These are phyloP conservation scores for Melikaiella ostensackeni DNA, from an alignment of 2,888 invertebrate species.

Conservation along the genomic window DNA sequence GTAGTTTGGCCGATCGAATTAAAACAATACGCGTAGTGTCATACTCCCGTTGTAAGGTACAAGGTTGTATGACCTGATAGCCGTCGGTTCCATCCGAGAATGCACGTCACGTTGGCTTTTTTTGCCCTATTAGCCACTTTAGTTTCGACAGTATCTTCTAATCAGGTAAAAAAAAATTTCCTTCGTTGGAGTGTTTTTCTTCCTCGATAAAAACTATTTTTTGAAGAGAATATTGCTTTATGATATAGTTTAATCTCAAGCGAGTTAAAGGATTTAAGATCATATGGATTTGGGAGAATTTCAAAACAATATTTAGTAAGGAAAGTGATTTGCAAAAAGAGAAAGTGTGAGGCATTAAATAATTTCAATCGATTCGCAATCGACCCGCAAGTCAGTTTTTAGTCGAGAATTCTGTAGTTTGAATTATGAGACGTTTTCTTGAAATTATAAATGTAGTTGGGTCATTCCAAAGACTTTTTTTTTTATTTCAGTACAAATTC, in stretches of 20 bases:
- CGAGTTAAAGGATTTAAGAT: too few relatives aligned
- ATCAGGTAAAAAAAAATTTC: slow-evolving; percentile 43
- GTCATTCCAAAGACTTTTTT: too few relatives aligned
- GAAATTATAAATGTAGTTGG: background rate
- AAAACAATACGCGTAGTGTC: slow-evolving; percentile 58
- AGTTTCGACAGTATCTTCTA: background rate
- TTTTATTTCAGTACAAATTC: too few relatives aligned
- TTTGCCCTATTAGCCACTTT: slow-evolving; percentile 46
- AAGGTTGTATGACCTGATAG: slow-evolving; percentile 47
- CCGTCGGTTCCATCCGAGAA: slow-evolving; percentile 44
- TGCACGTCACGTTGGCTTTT: slow-evolving; percentile 51
- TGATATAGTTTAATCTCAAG: too few relatives aligned
- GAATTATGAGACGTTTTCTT: background rate
- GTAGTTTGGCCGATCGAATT: slow-evolving; percentile 58
- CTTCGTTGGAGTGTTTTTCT: too few relatives aligned
- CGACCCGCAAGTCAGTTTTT: background rate
- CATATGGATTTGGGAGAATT: too few relatives aligned
- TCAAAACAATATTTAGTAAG: too few relatives aligned
- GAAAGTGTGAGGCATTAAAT: too few relatives aligned
- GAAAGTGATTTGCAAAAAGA: too few relatives aligned
- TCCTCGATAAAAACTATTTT: too few relatives aligned
- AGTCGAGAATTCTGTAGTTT: too few relatives aligned
- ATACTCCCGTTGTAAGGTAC: slow-evolving; percentile 51
- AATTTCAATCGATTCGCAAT: background rate
- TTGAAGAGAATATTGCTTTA: too few relatives aligned